Evolutionary conservation across 2,888 invertebrate species (phyloP).

Genomic region (Lepidochitona cinerea): DNA sequence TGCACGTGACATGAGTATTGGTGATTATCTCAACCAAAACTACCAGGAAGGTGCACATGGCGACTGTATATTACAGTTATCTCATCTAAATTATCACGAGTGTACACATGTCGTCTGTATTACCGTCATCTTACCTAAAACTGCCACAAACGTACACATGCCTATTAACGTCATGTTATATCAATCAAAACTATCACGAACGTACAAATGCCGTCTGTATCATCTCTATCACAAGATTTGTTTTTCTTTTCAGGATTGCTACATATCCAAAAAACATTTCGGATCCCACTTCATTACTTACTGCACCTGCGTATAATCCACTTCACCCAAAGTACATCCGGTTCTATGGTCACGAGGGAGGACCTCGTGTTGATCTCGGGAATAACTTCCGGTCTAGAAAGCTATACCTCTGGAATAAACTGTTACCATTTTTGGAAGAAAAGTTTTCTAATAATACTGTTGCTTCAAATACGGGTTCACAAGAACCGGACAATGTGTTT

Average conservation of each 20-base stretch:
- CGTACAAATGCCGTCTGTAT: too few relatives aligned
- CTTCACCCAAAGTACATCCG: not conserved
- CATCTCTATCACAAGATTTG: too few relatives aligned
- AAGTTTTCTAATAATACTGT: not conserved
- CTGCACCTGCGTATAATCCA: not conserved
- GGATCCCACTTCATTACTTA: not conserved
- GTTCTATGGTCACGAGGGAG: not conserved
- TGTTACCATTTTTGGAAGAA: not conserved
- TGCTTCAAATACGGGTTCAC: not conserved
- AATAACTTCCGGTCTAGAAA: not conserved
- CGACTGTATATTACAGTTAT: too few relatives aligned
- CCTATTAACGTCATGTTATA: too few relatives aligned
- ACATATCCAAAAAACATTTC: not conserved
- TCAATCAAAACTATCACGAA: too few relatives aligned
- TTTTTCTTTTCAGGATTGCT: not conserved
- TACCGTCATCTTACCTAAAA: too few relatives aligned
- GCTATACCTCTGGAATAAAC: not conserved
- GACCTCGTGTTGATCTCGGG: not conserved
- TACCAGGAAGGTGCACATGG: too few relatives aligned
- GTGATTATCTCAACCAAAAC: too few relatives aligned
- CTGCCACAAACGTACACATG: too few relatives aligned
- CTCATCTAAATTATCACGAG: too few relatives aligned
- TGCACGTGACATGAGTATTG: too few relatives aligned
- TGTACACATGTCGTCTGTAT: too few relatives aligned
- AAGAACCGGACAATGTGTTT: not conserved